These are phyloP conservation scores for Ammodramus savannarum DNA, from an alignment of 2,113 vertebrate genomes.

Conservation along the genomic window DNA sequence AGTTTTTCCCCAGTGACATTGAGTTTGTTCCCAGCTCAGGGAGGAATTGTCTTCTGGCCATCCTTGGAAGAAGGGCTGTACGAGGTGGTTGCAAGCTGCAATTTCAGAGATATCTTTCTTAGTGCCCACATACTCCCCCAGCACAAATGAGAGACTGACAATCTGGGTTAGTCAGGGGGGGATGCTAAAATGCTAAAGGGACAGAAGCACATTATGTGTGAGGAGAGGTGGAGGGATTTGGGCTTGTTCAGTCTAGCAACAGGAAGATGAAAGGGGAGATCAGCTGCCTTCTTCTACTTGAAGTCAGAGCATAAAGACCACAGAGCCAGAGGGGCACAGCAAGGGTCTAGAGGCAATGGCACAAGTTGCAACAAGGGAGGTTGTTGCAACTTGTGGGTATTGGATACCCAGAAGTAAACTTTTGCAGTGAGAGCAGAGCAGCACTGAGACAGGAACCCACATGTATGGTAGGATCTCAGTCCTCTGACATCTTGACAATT, in stretches of 20 bases:
- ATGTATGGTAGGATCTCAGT: neutral
- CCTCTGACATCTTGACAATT: neutral
- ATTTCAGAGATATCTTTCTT: neutral
- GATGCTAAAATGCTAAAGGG: neutral
- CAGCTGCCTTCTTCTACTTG: neutral
- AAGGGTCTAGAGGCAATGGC: neutral
- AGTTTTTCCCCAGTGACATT: neutral
- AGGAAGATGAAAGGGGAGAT: neutral
- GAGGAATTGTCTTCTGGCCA: neutral
- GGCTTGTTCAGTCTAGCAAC: neutral
- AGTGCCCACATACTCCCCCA: neutral
- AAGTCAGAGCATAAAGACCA: neutral
- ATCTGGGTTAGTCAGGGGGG: neutral
- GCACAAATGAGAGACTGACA: neutral
- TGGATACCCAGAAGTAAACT: neutral
- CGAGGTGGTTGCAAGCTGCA: neutral
- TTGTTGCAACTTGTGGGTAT: too few species aligned
- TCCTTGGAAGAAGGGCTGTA: neutral
- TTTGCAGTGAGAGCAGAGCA: neutral
- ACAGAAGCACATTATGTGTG: neutral
- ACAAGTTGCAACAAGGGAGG: neutral
- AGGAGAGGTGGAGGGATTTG: neutral
- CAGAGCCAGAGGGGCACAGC: neutral
- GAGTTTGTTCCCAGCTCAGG: neutral
- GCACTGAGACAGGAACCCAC: neutral